Conservation (phyloP, 2,888 invertebrate genomes). For the Luperina nickerlii region DNA sequence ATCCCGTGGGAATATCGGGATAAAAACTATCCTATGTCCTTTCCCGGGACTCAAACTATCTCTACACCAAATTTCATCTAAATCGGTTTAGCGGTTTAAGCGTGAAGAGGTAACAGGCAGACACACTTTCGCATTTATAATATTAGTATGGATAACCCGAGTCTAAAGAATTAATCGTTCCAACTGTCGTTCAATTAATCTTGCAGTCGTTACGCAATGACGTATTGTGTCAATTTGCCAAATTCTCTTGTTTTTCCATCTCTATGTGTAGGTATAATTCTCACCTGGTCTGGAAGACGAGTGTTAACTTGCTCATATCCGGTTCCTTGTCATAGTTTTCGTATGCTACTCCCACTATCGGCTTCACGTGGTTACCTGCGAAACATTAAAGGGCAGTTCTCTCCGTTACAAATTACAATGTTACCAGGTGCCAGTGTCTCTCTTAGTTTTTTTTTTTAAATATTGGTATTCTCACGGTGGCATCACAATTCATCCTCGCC, state of each 20-base stretch:
- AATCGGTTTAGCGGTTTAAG: too few relatives aligned
- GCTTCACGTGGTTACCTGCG: slow-evolving; percentile 61
- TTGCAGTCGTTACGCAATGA: not conserved
- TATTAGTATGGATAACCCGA: too few relatives aligned
- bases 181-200: not conserved
- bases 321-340: slow-evolving; percentile 49
- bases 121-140: too few relatives aligned
- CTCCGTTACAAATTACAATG: not conserved
- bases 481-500: not conserved
- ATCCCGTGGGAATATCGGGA: too few relatives aligned
- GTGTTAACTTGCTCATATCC: slow-evolving; percentile 56
- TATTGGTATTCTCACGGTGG: not conserved
- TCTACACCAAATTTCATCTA: too few relatives aligned
- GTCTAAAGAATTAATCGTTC: not conserved
- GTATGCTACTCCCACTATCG: slow-evolving; percentile 55
- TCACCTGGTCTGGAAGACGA: slow-evolving; percentile 62
- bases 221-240: not conserved
- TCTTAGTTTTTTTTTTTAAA: not conserved
- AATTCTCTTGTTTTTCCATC: not conserved
- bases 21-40: too few relatives aligned
- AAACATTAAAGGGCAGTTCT: not conserved
- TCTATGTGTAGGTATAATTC: not conserved
- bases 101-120: too few relatives aligned
- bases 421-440: not conserved
- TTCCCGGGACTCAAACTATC: too few relatives aligned